Base-by-base conservation (phyloP, 2,888 invertebrate genomes). In the Brachynemurus nebulosus region DNA sequence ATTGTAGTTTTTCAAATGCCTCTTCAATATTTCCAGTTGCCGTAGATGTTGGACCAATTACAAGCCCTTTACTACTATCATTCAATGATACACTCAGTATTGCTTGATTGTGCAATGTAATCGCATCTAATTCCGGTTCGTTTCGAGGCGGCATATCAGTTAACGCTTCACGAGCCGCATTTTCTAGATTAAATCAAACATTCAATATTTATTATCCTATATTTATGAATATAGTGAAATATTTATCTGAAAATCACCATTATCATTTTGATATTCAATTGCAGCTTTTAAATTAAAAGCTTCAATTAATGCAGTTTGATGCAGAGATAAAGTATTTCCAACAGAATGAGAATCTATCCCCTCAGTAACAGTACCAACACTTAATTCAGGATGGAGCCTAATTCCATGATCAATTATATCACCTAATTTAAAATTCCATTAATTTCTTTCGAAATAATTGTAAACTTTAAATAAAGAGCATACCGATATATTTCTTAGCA, bases 201-300 rank as follows among this genome's bases (percentile, higher is more conserved):
- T 14, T 21, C 30, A 33, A 40, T n/a, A n/a, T 20, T 11, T 33
- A 42, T 42, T 16, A 16, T 9, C 14, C 11, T 17, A 21, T 20
- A 25, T n/a, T n/a, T 27, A 39, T 12, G 25, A n/a, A 30, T 4
- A 25, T 6, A 12, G 53, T 12, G 3, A 11, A 3, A 2, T n/a
- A n/a, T n/a, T n/a, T n/a, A n/a, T n/a, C n/a, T n/a, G n/a, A n/a
- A n/a, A n/a, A n/a, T n/a, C 20, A 75, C 86, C 70, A 61, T 91
- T 88, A 61, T 85, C 86, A 41, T 86, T 73, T 61, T 93, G 90
- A 65, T 91, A 98, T 65, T 97, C 96, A 54, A 98, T 92, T 4
- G 97, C 97, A 8, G 97, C 95, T 70, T 97, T 97, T 17, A 98
- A 71, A 68, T 98, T 98, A 59, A 97, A 92, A 0, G 97, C 96